Evolutionary conservation across 2,113 vertebrate genomes (phyloP), one percentile per base, ranked within the genome.

Genomic region (Chionomys nivalis): DNA sequence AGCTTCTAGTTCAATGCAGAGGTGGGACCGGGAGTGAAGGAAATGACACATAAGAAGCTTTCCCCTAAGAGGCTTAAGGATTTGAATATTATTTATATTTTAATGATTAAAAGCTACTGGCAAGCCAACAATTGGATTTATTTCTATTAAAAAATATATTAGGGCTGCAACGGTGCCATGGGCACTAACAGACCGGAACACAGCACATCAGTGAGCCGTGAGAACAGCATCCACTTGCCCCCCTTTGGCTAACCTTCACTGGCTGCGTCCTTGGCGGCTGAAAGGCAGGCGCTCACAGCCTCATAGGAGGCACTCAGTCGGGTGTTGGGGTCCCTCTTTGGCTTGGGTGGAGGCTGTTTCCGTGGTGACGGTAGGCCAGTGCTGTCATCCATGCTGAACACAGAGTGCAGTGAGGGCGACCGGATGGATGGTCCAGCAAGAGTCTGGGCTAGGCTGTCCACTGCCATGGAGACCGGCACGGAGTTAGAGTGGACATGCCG

Each of bases 321-420:
- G 4, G 99, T 99, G 98, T 99, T 99, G 68, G 99, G 99, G 98
- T 99, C 99, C 98, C 99, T 98, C 99, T 99, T 99, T 95, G 99
- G 99, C 98, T 99, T 99, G 77, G 99, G 99, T 47, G 99, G 99
- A 98, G 99, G 99, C 96, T 99, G 99, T 98, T 99, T 99, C 97
- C 99, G 98, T 97, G 99, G 99, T 14, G 99, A 99, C 2, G 99
- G 99, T 86, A 99, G 98, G 96, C 98, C 96, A 68, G 52, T 96
- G 97, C 97, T 98, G 0, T 99, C 99, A 0, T 99, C 99, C 89
- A 97, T 98, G 97, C 98, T 98, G 97, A 99, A 98, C 96, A 98
- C 98, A 0, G 98, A 98, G 97, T 99, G 99, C 97, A 99, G 98
- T 87, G 99, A 98, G 58, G 98, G 98, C 47, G 99, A 98, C 98